Evolutionary conservation across 1,140 invertebrate genomes (phyloP).

Genomic region (Yoshiicerus persimilis): DNA sequence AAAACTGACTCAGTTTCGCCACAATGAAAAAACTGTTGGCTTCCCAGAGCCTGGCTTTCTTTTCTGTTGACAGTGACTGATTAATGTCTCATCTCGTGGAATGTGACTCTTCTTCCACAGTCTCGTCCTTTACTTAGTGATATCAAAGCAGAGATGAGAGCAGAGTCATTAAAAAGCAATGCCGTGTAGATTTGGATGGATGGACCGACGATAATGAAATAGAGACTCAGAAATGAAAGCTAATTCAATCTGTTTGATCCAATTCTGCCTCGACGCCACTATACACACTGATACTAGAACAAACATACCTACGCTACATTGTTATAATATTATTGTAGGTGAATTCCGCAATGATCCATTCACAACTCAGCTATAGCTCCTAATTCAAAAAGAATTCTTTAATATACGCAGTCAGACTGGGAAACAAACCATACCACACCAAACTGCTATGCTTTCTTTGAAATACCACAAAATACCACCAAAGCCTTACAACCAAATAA

Average conservation of each 20-base stretch:
- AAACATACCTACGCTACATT: neutral
- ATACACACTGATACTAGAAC: neutral
- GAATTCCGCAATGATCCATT: neutral
- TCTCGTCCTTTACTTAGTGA: neutral
- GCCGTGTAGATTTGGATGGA: slow-evolving; percentile 3
- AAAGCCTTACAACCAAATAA: neutral
- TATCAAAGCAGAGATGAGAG: neutral
- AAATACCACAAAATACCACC: neutral
- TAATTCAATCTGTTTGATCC: neutral
- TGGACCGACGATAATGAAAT: neutral
- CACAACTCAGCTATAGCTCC: too few relatives aligned
- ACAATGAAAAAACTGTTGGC: neutral
- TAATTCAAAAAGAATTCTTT: too few relatives aligned
- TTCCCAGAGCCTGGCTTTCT: neutral
- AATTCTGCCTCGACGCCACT: neutral
- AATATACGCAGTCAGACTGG: neutral
- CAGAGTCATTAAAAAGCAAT: slow-evolving; percentile 20
- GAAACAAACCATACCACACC: neutral
- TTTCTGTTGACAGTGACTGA: neutral
- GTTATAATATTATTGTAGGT: neutral
- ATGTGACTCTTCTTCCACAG: neutral
- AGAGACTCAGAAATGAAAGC: neutral
- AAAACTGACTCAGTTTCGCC: neutral
- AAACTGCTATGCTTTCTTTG: neutral
- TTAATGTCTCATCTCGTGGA: slow-evolving; percentile 6